Percentiles rank a stretch among this genome's conserved stretches.
These are phyloP conservation scores for Sycon ciliatum DNA, from an alignment of 37 sponge, comb jelly and placozoan species.

Conservation along the genomic window DNA sequence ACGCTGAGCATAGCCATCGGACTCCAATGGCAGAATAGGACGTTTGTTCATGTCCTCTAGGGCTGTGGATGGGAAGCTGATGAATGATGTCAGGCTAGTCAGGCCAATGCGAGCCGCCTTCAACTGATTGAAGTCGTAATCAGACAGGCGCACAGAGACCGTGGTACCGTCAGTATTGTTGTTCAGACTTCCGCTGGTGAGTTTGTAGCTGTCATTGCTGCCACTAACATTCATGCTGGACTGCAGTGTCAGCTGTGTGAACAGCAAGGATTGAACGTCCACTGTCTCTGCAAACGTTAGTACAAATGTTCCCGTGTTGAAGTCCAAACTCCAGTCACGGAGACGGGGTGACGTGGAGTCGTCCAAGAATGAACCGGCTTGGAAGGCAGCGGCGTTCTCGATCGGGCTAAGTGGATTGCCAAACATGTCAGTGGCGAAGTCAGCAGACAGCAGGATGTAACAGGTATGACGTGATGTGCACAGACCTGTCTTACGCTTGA, in stretches of 20 bases:
- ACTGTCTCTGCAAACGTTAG: constrained; percentile 81
- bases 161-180: not conserved
- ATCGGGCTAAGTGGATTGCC: constrained; percentile 59
- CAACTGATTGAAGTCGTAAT: constrained; percentile 55
- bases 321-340: constrained; percentile 52
- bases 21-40: constrained; percentile 29
- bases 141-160: not conserved
- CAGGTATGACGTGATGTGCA: constrained; percentile 43
- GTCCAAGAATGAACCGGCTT: constrained; percentile 34
- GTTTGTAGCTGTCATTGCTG: constrained; percentile 26
- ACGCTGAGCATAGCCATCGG: constrained; percentile 47
- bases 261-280: constrained; percentile 54
- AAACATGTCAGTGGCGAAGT: constrained; percentile 70
- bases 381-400: constrained; percentile 49
- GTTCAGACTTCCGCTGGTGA: constrained; percentile 46
- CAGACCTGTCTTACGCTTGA: constrained; percentile 58
- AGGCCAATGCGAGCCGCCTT: constrained; percentile 65
- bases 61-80: constrained; percentile 49
- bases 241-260: constrained; percentile 59
- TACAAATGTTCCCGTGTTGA: constrained; percentile 50
- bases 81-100: constrained; percentile 37
- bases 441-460: constrained; percentile 41
- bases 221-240: constrained; percentile 34
- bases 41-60: constrained; percentile 58
- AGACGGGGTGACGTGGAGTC: constrained; percentile 68